phyloP scores from a whole-genome alignment of 2,797 vertebrate species.

The Hipposideros larvatus region DNA sequence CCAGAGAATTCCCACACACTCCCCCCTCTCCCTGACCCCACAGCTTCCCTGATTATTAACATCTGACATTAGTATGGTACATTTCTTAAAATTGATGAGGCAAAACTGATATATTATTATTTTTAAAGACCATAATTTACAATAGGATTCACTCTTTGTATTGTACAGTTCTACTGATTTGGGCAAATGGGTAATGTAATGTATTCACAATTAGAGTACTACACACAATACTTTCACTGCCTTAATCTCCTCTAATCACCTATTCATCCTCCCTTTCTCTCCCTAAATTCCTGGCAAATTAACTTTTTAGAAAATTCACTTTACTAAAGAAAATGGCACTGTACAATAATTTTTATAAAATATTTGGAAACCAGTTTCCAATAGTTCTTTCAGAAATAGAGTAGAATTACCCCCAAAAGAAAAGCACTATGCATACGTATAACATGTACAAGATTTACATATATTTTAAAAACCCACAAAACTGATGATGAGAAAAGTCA shows the following conservation, averaged over 20 bases:
- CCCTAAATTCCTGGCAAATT: background rate
- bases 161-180: background rate
- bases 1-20: background rate
- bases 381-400: background rate
- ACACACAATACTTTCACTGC: background rate
- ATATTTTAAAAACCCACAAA: background rate
- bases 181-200: background rate
- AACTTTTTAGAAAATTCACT: background rate
- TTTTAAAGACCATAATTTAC: background rate
- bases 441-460: background rate
- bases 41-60: background rate
- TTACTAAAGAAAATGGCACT: background rate
- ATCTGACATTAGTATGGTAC: background rate
- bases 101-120: background rate
- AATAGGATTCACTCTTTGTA: background rate
- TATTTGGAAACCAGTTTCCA: background rate
- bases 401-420: background rate
- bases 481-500: background rate
- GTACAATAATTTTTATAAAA: background rate
- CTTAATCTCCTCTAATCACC: background rate
- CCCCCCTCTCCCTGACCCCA: accelerated
- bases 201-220: background rate
- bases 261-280: background rate
- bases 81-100: background rate
- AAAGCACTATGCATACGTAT: background rate